These are phyloP conservation scores for Tribolium madens DNA, from an alignment of 1,140 invertebrate species.

Conservation along the genomic window DNA sequence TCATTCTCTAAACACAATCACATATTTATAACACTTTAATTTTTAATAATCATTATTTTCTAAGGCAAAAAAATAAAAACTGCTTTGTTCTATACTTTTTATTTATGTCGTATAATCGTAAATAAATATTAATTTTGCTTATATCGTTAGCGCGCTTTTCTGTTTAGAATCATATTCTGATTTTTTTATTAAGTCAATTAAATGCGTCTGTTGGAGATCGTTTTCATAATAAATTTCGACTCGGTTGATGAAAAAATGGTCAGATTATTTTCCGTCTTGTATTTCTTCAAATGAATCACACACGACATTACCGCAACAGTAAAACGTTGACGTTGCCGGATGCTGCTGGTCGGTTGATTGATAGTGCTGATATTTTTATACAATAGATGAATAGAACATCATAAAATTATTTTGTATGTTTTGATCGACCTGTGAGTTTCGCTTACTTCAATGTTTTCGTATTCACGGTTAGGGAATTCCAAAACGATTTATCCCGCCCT, in stretches of 20 bases:
- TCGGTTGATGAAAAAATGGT: background rate
- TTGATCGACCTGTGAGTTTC: constrained; percentile 5
- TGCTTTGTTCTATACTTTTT: too few relatives aligned
- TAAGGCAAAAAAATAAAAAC: too few relatives aligned
- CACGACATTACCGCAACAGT: background rate
- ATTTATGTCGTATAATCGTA: too few relatives aligned
- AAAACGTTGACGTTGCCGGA: background rate
- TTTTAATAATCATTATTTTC: too few relatives aligned
- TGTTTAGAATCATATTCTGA: too few relatives aligned
- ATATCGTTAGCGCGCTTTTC: too few relatives aligned
- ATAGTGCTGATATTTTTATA: background rate
- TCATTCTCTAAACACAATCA: too few relatives aligned
- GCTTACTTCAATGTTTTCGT: constrained; percentile 47
- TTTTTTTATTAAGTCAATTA: too few relatives aligned
- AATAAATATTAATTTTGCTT: too few relatives aligned
- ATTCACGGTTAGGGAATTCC: constrained; percentile 48
- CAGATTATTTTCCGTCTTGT: background rate
- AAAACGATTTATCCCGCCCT: constrained; percentile 48
- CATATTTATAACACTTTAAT: too few relatives aligned
- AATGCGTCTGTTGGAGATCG: too few relatives aligned
- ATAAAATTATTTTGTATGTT: background rate
- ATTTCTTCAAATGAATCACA: background rate
- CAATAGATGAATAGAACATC: background rate
- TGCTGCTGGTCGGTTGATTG: background rate
- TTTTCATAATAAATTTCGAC: background rate